A percentile compares a stretch with the other conserved stretches of the same genome.
Evolutionary conservation across 2,113 vertebrate genomes (phyloP).

Genomic region (Eublepharis macularius): DNA sequence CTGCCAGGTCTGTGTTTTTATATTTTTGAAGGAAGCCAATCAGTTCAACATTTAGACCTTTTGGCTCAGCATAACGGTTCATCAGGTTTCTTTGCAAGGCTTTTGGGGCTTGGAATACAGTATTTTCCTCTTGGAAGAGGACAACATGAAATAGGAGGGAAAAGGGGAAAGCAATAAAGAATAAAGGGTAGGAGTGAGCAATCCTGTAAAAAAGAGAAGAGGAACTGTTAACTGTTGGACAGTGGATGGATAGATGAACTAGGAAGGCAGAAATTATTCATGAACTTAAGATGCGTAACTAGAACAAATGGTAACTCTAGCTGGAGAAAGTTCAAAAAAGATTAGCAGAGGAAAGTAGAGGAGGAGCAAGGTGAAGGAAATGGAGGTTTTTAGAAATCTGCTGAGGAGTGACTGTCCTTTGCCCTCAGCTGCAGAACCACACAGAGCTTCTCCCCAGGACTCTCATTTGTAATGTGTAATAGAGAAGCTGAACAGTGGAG

Average conservation of each 20-base stretch:
- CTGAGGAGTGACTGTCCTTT: too few species aligned
- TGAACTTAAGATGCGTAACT: not conserved
- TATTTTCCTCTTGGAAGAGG: not conserved
- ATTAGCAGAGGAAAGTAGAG: not conserved
- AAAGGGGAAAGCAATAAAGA: not conserved
- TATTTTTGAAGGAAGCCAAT: slow-evolving; percentile 22
- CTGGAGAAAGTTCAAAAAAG: not conserved
- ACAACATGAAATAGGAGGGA: not conserved
- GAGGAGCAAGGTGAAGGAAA: not conserved
- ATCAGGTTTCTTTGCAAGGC: not conserved
- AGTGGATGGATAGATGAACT: not conserved
- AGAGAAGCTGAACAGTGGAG: too few species aligned
- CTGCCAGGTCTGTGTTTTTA: slow-evolving; percentile 26
- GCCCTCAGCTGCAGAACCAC: not conserved
- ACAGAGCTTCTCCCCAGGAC: not conserved
- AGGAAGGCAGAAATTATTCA: not conserved
- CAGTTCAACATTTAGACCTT: not conserved
- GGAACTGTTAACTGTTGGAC: not conserved
- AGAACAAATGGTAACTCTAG: too few species aligned
- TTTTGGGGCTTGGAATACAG: not conserved
- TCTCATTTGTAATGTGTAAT: not conserved
- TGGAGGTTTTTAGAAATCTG: not conserved
- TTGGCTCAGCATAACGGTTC: not conserved
- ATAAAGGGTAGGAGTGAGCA: not conserved
- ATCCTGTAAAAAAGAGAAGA: not conserved